A percentile compares a stretch with the other conserved stretches of the same genome.
Conservation (phyloP, 1,140 invertebrate genomes). For the Varroa destructor region DNA sequence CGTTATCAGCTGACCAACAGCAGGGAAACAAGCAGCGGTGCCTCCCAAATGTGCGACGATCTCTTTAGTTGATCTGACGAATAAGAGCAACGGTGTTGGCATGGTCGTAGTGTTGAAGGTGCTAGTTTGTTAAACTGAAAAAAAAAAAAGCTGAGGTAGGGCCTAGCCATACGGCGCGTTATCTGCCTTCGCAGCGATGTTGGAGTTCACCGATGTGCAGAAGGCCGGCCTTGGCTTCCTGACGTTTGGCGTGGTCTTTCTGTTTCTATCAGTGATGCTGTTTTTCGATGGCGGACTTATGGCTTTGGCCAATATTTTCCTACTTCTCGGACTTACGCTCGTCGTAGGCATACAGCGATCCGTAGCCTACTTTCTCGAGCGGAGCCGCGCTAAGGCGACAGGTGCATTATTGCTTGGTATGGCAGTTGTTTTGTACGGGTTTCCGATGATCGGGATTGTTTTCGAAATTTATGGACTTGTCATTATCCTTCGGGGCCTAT, state of each 20-base stretch:
- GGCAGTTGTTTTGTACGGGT: not conserved
- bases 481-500: conserved; percentile 4
- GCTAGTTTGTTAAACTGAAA: no score
- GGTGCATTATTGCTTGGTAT: not conserved
- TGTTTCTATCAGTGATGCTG: conserved; percentile 3
- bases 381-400: conserved; percentile 8
- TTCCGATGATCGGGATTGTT: not conserved
- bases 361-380: not conserved
- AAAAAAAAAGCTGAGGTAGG: no score
- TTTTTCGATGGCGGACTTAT: conserved; percentile 5
- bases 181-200: not conserved
- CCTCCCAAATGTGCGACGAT: no score
- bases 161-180: no score
- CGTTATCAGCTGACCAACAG: no score
- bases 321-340: not conserved
- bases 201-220: conserved; percentile 5
- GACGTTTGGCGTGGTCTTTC: conserved; percentile 1
- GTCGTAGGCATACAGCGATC: not conserved
- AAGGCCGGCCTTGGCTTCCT: conserved; percentile 8
- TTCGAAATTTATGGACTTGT: conserved; percentile 19
- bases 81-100: no score
- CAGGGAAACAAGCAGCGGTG: no score
- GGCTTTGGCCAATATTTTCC: conserved; percentile 4
- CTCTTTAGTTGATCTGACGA: no score
- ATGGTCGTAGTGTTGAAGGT: no score